Conservation (phyloP, 1,140 invertebrate species). For the Cotesia chilonis region DNA sequence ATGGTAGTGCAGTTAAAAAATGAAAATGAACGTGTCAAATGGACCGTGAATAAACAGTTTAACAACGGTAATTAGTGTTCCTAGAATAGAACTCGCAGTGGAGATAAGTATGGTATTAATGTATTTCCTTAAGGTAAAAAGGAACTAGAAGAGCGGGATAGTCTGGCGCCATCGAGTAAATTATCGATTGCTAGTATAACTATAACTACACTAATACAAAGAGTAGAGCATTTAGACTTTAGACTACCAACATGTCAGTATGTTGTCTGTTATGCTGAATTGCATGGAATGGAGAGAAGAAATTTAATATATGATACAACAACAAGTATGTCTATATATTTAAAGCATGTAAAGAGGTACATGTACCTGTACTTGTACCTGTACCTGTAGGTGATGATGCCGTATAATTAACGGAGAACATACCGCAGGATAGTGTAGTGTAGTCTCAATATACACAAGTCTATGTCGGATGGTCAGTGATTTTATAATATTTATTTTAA, state of each 20-base stretch:
- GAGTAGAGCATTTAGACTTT: slow-evolving; percentile 17
- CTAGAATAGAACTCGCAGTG: slow-evolving; percentile 10
- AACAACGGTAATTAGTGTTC: slow-evolving; percentile 20
- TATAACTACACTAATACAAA: too few relatives aligned
- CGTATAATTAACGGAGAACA: slow-evolving; percentile 20
- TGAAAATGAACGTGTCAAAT: slow-evolving; percentile 33
- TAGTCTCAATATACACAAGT: too few relatives aligned
- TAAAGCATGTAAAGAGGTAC: background rate
- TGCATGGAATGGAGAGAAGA: background rate
- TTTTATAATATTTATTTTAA: background rate
- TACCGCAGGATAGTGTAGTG: background rate
- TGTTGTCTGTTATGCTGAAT: background rate
- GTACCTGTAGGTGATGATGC: background rate
- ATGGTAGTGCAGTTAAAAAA: background rate
- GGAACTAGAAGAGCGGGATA: slow-evolving; percentile 6
- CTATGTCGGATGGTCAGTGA: too few relatives aligned
- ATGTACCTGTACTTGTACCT: background rate
- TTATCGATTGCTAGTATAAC: slow-evolving; percentile 11
- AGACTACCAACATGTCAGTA: background rate
- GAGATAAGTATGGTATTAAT: background rate
- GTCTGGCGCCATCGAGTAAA: slow-evolving; percentile 31
- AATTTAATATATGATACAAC: background rate
- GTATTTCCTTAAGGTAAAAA: slow-evolving; percentile 4
- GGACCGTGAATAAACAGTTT: slow-evolving; percentile 16
- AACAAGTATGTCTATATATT: slow-evolving; percentile 2